Evolutionary conservation across 1,140 invertebrate genomes (phyloP), one percentile per base, ranked within the genome.

Genomic region (Triops cancriformis): DNA sequence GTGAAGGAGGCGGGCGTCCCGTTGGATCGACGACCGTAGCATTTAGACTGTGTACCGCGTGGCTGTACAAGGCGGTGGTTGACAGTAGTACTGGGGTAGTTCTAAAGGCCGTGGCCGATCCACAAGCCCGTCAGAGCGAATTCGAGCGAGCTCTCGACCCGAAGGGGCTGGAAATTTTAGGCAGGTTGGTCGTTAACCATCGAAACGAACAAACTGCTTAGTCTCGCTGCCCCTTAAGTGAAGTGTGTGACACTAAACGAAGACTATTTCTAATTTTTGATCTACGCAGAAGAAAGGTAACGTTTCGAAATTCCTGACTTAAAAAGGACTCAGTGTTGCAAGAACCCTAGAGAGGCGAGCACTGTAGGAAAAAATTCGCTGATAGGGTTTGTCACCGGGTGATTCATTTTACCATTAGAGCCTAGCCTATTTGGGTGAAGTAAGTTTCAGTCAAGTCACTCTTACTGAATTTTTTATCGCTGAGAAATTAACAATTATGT

Each of bases 51-150:
- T 37, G 7, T 37, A 64, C 14, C 51, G 51, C n/a, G 51, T 18
- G 51, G 51, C 51, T 64, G 51, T 64, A 64, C 23, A 37, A 64
- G 51, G 51, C 51, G 51, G 51, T 64, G 51, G 51, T 64, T 64
- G 51, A 64, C 51, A 23, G 51, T 64, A 9, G 51, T 64, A 23
- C 51, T 64, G 18, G 51, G 51, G 51, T 64, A 64, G 51, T 64
- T 64, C 51, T 64, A 64, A 64, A 23, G 23, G 51, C 11, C 2
- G n/a, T 0, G 10, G 10, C 51, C 0, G 18, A 0, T 23, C 51
- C 1, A 64, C 51, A 64, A 23, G 10, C 51, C 18, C 6, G 18
- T 64, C 51, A 64, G 51, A 64, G 51, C 51, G 23, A 64, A 64
- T 23, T 64, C n/a, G 51, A 64, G 23, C 51, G 51, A n/a, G 51